Percentiles rank a stretch among this genome's conserved stretches.
phyloP scores from a whole-genome alignment of 2,888 invertebrate species.

The Scaptomyza parva region DNA sequence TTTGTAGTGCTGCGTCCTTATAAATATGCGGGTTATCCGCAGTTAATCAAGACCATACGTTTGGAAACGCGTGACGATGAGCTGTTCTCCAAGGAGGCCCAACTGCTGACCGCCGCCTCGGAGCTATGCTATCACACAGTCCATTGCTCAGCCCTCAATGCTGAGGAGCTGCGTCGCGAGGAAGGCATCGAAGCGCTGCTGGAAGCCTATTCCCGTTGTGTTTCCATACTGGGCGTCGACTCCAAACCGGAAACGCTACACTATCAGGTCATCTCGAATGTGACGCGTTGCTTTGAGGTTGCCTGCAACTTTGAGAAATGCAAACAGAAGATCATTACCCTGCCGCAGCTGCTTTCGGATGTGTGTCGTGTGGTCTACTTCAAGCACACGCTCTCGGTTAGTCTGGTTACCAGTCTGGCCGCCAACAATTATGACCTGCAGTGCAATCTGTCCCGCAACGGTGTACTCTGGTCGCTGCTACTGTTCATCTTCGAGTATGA shows the following conservation, averaged over 20 bases:
- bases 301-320: conserved; percentile 97
- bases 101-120: conserved; percentile 95
- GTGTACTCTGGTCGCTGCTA: conserved; percentile 96
- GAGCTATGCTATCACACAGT: conserved; percentile 98
- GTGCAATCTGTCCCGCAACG: conserved; percentile 92
- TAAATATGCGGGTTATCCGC: conserved; percentile 99
- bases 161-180: conserved; percentile 97
- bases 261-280: conserved; percentile 96
- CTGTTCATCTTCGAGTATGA: conserved; percentile 97
- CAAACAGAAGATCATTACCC: conserved; percentile 93
- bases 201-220: conserved; percentile 97
- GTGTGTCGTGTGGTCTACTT: conserved; percentile 94
- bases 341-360: conserved; percentile 95
- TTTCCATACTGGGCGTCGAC: conserved; percentile 93
- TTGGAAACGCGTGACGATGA: conserved; percentile 97
- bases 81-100: conserved; percentile 94
- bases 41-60: conserved; percentile 97
- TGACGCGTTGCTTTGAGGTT: conserved; percentile 97
- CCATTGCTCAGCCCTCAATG: conserved; percentile 97
- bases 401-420: conserved; percentile 94
- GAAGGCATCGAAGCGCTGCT: conserved; percentile 94
- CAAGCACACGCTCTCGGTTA: conserved; percentile 96
- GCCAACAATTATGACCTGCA: conserved; percentile 93
- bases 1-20: conserved; percentile 94
- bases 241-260: conserved; percentile 91